Percentiles rank a stretch among this genome's conserved stretches.
Conservation (phyloP, 2,113 vertebrate species). For the Oncorhynchus masou region DNA sequence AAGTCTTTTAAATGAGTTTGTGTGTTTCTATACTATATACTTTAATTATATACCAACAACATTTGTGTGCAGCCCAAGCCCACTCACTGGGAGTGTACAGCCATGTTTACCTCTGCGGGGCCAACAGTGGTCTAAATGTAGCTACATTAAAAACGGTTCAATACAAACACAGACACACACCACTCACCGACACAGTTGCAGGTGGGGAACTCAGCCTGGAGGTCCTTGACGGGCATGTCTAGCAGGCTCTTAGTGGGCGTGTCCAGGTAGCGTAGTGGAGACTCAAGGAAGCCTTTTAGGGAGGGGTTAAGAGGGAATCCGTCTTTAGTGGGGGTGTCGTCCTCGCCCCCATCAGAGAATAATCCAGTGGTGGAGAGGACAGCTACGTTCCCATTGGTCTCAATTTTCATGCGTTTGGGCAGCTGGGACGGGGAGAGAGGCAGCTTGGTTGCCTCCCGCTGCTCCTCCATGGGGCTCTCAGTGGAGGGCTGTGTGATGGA, state of each 20-base stretch:
- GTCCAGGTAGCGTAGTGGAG: conserved; percentile 91
- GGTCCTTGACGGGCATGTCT: conserved; percentile 89
- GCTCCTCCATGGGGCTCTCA: conserved; percentile 29
- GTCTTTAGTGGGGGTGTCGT: conserved; percentile 88
- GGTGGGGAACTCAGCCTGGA: conserved; percentile 85
- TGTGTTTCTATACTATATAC: too few species aligned
- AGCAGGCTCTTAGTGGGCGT: conserved; percentile 91
- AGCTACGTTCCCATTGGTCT: conserved; percentile 87
- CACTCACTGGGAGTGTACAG: too few species aligned
- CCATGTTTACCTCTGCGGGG: too few species aligned
- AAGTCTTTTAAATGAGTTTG: too few species aligned
- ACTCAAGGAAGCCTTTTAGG: conserved; percentile 92
- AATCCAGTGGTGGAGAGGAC: conserved; percentile 92
- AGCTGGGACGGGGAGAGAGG: conserved; percentile 42
- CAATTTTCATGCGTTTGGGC: conserved; percentile 93
- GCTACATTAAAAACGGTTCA: neutral
- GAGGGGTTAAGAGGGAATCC: conserved; percentile 84
- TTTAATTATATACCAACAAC: too few species aligned
- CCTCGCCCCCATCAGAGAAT: conserved; percentile 68
- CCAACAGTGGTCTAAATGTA: neutral
- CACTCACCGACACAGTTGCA: conserved; percentile 94
- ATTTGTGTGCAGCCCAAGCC: too few species aligned
- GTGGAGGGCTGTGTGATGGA: conserved; percentile 27
- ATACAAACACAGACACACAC: conserved; percentile 1
- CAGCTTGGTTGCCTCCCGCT: conserved; percentile 7